Evolutionary conservation across 2,113 vertebrate species (phyloP).

Genomic region (Microcebus jonahi): DNA sequence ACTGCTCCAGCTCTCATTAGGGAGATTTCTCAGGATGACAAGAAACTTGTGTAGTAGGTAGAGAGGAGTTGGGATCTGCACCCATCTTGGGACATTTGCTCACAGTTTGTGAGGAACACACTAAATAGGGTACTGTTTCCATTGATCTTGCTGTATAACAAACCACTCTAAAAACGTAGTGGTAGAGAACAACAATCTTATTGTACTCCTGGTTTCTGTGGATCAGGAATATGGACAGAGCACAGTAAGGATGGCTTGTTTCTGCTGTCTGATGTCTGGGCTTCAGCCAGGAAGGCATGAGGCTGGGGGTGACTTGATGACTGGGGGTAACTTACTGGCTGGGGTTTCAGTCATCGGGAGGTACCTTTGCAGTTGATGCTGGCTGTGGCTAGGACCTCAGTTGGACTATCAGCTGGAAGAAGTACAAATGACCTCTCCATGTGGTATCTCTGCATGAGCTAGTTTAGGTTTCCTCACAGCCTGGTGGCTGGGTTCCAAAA

Average conservation of each 20-base stretch:
- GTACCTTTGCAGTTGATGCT: not conserved
- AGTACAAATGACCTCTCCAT: not conserved
- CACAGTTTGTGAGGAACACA: not conserved
- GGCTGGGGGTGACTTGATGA: not conserved
- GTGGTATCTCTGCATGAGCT: not conserved
- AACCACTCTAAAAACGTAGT: not conserved
- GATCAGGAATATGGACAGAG: not conserved
- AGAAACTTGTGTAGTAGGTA: not conserved
- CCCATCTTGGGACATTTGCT: not conserved
- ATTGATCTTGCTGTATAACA: not conserved
- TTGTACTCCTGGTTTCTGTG: not conserved
- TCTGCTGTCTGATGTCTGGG: not conserved
- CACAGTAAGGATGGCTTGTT: not conserved
- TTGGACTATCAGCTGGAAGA: not conserved
- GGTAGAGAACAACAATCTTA: not conserved
- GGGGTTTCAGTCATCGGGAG: not conserved
- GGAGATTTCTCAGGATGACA: not conserved
- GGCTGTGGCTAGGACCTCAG: not conserved
- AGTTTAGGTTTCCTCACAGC: not conserved
- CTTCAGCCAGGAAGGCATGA: not conserved
- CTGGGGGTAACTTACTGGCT: not conserved
- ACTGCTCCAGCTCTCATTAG: not conserved
- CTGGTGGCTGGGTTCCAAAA: not conserved
- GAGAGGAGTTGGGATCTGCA: not conserved
- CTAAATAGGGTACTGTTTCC: not conserved